A percentile compares a stretch with the other conserved stretches of the same genome.
These are phyloP conservation scores for Eupleurogrammus muticus DNA, from an alignment of 2,797 vertebrate species.

Conservation along the genomic window DNA sequence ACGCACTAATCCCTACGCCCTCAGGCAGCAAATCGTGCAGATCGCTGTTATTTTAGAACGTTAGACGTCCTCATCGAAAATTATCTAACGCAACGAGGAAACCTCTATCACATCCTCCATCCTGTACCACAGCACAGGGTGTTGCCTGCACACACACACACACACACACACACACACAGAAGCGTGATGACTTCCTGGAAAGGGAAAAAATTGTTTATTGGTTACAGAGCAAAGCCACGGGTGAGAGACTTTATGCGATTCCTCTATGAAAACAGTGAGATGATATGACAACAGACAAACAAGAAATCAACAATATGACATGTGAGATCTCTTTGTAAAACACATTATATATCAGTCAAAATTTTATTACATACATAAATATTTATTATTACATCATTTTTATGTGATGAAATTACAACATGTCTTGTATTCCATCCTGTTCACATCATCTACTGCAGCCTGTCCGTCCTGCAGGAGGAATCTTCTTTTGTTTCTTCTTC, in stretches of 20 bases:
- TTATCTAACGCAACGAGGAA: no score
- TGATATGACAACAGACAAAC: no score
- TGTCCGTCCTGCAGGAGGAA: no score
- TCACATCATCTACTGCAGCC: no score
- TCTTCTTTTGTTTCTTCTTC: no score
- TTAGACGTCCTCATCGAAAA: constrained; percentile 12
- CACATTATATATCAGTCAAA: background rate
- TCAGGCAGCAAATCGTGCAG: background rate
- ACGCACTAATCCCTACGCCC: background rate
- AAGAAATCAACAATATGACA: no score
- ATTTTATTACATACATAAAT: no score
- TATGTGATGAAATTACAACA: background rate
- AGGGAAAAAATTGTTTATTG: background rate
- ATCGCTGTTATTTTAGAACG: constrained; percentile 9
- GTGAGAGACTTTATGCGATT: background rate
- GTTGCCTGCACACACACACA: no score
- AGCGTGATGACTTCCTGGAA: background rate
- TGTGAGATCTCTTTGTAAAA: no score
- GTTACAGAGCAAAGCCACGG: background rate
- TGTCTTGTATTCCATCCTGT: no score
- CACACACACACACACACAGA: background rate
- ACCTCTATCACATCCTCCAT: background rate
- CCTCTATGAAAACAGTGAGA: no score
- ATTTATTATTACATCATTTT: background rate
- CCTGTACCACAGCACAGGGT: background rate